Percentiles rank a stretch among this genome's conserved stretches.
phyloP scores from a whole-genome alignment of 2,797 vertebrate genomes.

The Labeo calbasu region DNA sequence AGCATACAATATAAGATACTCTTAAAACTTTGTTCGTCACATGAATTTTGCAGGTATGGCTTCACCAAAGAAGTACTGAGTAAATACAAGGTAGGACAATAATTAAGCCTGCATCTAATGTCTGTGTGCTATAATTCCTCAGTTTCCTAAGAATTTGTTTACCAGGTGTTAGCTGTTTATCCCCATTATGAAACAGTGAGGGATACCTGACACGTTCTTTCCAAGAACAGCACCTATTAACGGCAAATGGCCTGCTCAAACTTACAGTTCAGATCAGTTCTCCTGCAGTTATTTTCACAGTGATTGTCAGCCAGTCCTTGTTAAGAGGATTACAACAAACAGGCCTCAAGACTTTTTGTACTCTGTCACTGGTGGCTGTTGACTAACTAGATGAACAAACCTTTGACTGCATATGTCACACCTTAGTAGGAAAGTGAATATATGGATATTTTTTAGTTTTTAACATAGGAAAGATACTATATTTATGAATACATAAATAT shows the following conservation, averaged over 20 bases:
- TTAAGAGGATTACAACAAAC: conserved; percentile 65
- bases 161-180: conserved; percentile 26
- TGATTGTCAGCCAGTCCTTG: conserved; percentile 47
- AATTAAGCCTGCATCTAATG: neutral
- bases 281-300: neutral
- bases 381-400: neutral
- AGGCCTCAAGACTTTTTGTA: conserved; percentile 17
- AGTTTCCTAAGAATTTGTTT: conserved; percentile 28
- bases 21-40: neutral
- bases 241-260: conserved; percentile 17
- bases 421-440: neutral
- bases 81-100: conserved; percentile 88
- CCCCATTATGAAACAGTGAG: conserved; percentile 36
- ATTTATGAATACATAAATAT: neutral
- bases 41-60: neutral
- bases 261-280: conserved; percentile 17
- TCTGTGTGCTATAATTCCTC: neutral
- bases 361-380: conserved; percentile 4
- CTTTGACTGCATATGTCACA: neutral
- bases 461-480: neutral
- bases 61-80: conserved; percentile 64
- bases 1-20: neutral
- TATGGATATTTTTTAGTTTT: neutral
- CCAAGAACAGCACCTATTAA: conserved; percentile 40
- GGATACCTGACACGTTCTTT: conserved; percentile 25